Conservation (phyloP, 2,888 invertebrate genomes). For the Caenorhabditis plicata region DNA sequence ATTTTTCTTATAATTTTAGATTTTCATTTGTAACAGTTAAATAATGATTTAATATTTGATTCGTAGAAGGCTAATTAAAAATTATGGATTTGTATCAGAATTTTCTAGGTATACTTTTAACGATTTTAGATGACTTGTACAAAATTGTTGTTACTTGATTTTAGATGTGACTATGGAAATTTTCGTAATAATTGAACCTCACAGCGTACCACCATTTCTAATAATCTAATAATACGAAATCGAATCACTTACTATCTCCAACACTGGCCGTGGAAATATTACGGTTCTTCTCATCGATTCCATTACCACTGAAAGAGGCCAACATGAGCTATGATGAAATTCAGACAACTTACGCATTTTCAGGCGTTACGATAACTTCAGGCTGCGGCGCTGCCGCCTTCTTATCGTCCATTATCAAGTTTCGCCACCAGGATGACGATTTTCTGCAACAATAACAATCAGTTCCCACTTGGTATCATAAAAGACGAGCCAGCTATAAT, state of each 20-base stretch:
- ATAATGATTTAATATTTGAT: too few relatives aligned
- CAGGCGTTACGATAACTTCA: conserved; percentile 35
- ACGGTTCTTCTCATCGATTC: conserved; percentile 38
- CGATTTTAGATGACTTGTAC: neutral
- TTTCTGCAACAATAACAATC: conserved; percentile 17
- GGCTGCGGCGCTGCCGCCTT: conserved; percentile 31
- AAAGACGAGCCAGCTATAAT: too few relatives aligned
- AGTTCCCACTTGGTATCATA: too few relatives aligned
- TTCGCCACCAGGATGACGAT: conserved; percentile 47
- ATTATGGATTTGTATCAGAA: too few relatives aligned
- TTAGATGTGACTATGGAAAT: neutral
- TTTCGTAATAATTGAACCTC: neutral
- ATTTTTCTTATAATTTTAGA: too few relatives aligned
- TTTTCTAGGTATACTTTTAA: too few relatives aligned
- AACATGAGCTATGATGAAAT: neutral
- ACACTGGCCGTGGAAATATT: conserved; percentile 50
- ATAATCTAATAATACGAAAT: neutral
- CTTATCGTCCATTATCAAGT: conserved; percentile 45
- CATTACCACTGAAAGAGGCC: conserved; percentile 29
- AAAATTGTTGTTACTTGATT: neutral
- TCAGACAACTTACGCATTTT: conserved; percentile 25
- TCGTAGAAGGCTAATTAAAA: too few relatives aligned
- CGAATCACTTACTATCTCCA: conserved; percentile 41
- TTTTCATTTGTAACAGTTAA: too few relatives aligned
- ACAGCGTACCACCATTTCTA: neutral